Evolutionary conservation across 2,113 vertebrate species (phyloP), one percentile per base, ranked within the genome.

Genomic region (Polyodon spathula): DNA sequence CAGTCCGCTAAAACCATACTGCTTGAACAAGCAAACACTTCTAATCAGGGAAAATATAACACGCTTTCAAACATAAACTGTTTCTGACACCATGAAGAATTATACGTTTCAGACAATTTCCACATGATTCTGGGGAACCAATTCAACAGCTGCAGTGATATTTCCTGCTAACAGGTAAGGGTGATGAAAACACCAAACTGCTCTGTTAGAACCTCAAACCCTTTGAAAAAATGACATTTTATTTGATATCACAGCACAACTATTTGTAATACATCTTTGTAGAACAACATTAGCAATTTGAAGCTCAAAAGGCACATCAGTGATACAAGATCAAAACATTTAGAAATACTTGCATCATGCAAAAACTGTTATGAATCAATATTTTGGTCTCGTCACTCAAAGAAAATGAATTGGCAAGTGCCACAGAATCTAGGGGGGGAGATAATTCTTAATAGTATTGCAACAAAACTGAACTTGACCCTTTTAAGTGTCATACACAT

Each of bases 71-170:
- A 27, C n/a, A 60, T 37, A 54, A 55, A 60, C 37, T 40, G 46
- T 6, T 59, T 38, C 40, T 60, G 63, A 61, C 63, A 56, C 53
- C 8, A 7, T 48, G 63, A 55, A 51, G 46, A 55, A 56, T 48
- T n/a, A 61, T n/a, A 42, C 58, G 55, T 54, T 60, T 65, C 58
- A 60, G 39, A 60, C 40, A 40, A 6, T 15, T 54, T 7, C 6
- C 41, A 11, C 37, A 6, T 4, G 40, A 10, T 8, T 12, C 37
- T 10, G 37, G 38, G 39, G 14, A 60, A 50, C 27, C 50, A 50
- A 27, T 44, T 4, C 27, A 17, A 27, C 40, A 41, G 37, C n/a
- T 7, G 6, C 6, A 6, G 53, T 40, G 51, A 40, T 8, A 15
- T 11, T 17, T 15, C 4, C 37, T 42, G 14, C 53, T 27, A 46